Evolutionary conservation across 2,797 vertebrate genomes (phyloP).

Genomic region (Vespertilio murinus): DNA sequence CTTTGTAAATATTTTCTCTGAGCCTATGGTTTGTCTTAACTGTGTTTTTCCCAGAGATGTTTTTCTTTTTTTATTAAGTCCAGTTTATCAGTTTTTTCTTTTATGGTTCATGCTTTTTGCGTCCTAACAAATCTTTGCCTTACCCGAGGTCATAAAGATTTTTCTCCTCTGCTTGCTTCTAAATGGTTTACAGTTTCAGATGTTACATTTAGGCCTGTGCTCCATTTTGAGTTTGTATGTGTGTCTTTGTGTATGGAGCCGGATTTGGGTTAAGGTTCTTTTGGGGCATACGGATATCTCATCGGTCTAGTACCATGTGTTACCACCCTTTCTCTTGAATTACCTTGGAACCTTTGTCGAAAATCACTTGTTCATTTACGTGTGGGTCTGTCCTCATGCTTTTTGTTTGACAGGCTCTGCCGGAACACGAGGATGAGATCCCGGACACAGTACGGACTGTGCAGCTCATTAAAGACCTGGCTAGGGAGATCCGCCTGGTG

Average conservation of each 20-base stretch:
- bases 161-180: conserved; percentile 2
- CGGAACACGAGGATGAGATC: conserved; percentile 93
- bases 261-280: conserved; percentile 15
- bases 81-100: neutral
- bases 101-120: conserved; percentile 22
- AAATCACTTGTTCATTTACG: conserved; percentile 16
- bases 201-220: conserved; percentile 44
- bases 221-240: neutral
- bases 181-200: conserved; percentile 30
- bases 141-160: conserved; percentile 22
- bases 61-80: conserved; percentile 47
- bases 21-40: conserved; percentile 24
- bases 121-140: conserved; percentile 46
- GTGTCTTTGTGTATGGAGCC: neutral
- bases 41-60: conserved; percentile 9
- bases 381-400: conserved; percentile 27
- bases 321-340: conserved; percentile 36
- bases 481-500: conserved; percentile 94
- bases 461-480: conserved; percentile 93
- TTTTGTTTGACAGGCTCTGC: conserved; percentile 85
- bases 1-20: conserved; percentile 25
- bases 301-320: neutral
- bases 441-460: conserved; percentile 93
- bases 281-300: neutral
- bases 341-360: conserved; percentile 25